phyloP scores from a whole-genome alignment of 2,113 vertebrate species.

The Corydoras maculifer region DNA sequence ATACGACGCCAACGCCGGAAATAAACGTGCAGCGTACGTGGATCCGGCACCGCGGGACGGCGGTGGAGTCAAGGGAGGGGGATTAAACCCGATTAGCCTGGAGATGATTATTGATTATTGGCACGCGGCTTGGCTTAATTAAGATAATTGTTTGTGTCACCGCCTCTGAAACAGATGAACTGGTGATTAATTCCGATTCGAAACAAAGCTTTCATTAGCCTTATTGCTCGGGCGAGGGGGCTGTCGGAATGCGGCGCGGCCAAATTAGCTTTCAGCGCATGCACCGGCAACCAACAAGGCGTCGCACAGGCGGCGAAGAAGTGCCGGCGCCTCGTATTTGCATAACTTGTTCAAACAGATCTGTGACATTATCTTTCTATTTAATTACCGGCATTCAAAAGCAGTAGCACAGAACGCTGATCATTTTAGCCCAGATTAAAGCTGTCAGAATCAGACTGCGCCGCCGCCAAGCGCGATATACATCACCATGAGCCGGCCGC shows the following conservation, averaged over 20 bases:
- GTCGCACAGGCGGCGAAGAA: slow-evolving; percentile 23
- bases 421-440: slow-evolving; percentile 53
- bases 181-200: slow-evolving; percentile 41
- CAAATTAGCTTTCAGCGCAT: slow-evolving; percentile 36
- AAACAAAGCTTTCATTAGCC: slow-evolving; percentile 40
- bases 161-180: slow-evolving; percentile 34
- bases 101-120: slow-evolving; percentile 48
- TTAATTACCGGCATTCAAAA: slow-evolving; percentile 47
- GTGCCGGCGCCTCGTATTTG: slow-evolving; percentile 29
- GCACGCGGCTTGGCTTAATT: slow-evolving; percentile 38
- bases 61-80: slow-evolving; percentile 20
- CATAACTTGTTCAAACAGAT: slow-evolving; percentile 47
- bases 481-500: slow-evolving; percentile 31
- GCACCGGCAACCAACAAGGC: slow-evolving; percentile 41
- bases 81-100: slow-evolving; percentile 39
- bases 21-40: slow-evolving; percentile 17
- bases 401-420: slow-evolving; percentile 42
- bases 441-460: slow-evolving; percentile 52
- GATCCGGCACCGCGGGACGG: slow-evolving; percentile 28
- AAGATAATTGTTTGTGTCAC: slow-evolving; percentile 45
- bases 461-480: slow-evolving; percentile 38
- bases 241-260: slow-evolving; percentile 23
- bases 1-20: not conserved
- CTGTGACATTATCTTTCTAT: slow-evolving; percentile 43
- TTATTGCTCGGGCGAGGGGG: slow-evolving; percentile 25